A percentile compares a stretch with the other conserved stretches of the same genome.
Evolutionary conservation across 2,113 vertebrate species (phyloP).

Genomic region (Asarcornis scutulata): DNA sequence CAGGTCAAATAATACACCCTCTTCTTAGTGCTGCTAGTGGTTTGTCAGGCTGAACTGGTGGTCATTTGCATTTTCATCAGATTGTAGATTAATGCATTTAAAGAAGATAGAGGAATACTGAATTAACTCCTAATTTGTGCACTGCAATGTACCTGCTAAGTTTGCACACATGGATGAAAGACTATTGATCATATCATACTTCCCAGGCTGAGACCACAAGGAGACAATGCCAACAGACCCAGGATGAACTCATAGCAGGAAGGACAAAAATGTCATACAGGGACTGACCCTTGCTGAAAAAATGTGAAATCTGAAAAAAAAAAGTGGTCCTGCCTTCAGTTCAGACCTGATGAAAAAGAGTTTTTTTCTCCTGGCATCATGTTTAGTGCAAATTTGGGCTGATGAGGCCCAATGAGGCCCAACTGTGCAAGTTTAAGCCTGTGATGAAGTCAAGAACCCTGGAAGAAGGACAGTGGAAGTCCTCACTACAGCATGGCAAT

Average conservation of each 20-base stretch:
- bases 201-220: neutral
- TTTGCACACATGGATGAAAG: neutral
- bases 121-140: neutral
- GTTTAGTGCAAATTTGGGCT: neutral
- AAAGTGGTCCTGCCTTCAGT: neutral
- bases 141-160: neutral
- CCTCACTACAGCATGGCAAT: no score
- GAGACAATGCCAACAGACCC: neutral
- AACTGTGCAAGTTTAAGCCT: neutral
- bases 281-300: neutral
- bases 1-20: neutral
- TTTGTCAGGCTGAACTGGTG: neutral
- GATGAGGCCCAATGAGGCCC: neutral
- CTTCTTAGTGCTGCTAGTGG: neutral
- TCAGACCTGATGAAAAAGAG: neutral
- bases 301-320: neutral
- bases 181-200: neutral
- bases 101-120: neutral
- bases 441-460: neutral
- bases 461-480: neutral
- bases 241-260: neutral
- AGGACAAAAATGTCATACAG: neutral
- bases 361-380: neutral
- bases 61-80: neutral
- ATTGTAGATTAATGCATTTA: neutral